These are phyloP conservation scores for Eremophila alpestris DNA, from an alignment of 2,797 vertebrate genomes.

Conservation along the genomic window DNA sequence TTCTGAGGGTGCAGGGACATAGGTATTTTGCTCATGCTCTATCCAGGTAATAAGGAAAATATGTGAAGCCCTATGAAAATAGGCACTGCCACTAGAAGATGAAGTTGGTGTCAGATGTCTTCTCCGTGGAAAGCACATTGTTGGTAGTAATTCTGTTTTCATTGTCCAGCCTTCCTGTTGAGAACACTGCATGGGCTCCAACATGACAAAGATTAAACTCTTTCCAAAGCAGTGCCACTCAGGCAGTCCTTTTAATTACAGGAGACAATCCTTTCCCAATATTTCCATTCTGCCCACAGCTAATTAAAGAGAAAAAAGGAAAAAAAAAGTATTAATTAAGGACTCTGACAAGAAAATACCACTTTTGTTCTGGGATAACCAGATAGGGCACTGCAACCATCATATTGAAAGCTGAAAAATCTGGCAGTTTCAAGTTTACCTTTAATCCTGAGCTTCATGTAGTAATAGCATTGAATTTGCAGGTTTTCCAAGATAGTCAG, in stretches of 20 bases:
- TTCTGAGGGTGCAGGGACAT: background rate
- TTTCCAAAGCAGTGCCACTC: background rate
- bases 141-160: background rate
- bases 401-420: background rate
- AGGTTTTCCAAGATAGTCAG: background rate
- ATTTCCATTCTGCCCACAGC: background rate
- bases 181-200: background rate
- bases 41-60: background rate
- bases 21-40: background rate
- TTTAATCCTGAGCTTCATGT: background rate
- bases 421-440: background rate
- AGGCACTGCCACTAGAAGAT: background rate
- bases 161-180: background rate
- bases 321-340: background rate
- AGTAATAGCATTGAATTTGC: background rate
- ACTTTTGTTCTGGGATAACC: background rate
- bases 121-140: rapidly evolving
- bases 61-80: background rate
- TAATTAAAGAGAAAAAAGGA: background rate
- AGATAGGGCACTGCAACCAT: background rate
- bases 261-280: background rate
- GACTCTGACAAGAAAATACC: background rate
- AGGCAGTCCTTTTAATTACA: background rate
- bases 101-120: background rate
- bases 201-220: background rate